Evolutionary conservation across 2,888 invertebrate genomes (phyloP), one percentile per base, ranked within the genome.

Genomic region (Cryptocheilus praepositus): DNA sequence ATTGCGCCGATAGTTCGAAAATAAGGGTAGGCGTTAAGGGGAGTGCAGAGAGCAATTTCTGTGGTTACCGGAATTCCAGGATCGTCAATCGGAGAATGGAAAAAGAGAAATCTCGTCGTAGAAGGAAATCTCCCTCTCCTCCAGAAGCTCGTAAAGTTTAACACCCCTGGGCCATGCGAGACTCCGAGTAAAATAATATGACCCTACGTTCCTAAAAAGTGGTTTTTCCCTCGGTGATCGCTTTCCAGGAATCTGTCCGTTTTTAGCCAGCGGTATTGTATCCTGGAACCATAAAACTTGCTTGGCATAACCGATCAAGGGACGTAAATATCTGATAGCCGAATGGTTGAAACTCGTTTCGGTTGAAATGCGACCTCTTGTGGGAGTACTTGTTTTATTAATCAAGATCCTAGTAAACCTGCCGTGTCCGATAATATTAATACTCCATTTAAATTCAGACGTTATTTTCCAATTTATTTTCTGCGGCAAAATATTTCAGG

Each of bases 141-240:
- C 25, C 44, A 8, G 59, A 3, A 53, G 44, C 61, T 61, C 58
- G 69, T 73, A 78, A 77, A 77, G 69, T 76, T 78, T 67, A 78
- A 78, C 73, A 60, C 55, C 44, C 61, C 19, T 16, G 63, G 54
- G 49, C 64, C 61, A 45, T 52, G 64, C 64, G 67, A 73, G 62
- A 57, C 60, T 53, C 46, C 67, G 49, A 62, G 53, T 74, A 56
- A 77, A 77, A 77, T 78, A 78, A 77, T 78, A 71, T 64, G 75
- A 75, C 69, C 61, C 63, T 70, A 67, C 74, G 62, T 74, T 74
- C 66, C 64, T 71, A 58, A 69, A 78, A 73, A 73, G 74, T 77
- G 70, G 62, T 67, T 65, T 67, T 73, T 63, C 63, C 64, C 22
- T 49, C 44, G 21, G 19, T 64, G 53, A 66, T 68, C 72, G 61